Conservation (phyloP, 1,140 invertebrate genomes). For the Hycleus phaleratus region DNA sequence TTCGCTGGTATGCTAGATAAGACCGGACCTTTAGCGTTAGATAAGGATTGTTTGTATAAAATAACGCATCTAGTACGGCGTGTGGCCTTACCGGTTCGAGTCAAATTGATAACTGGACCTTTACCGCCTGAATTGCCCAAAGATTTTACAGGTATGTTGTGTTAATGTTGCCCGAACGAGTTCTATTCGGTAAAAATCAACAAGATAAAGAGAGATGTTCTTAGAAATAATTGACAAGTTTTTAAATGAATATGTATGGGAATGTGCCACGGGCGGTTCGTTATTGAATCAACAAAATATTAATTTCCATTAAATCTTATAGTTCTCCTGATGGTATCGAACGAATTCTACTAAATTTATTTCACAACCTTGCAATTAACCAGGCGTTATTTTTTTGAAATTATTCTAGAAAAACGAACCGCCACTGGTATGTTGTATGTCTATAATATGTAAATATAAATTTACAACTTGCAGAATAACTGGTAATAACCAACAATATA, state of each 20-base stretch:
- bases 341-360: too few species aligned
- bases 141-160: conserved; percentile 45
- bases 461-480: too few species aligned
- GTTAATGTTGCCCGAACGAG: not conserved
- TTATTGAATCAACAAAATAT: not conserved
- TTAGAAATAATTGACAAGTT: conserved; percentile 9
- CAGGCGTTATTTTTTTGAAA: not conserved
- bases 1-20: conserved; percentile 39
- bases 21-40: conserved; percentile 32
- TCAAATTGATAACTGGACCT: conserved; percentile 47
- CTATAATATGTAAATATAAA: too few species aligned
- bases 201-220: not conserved
- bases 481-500: too few species aligned
- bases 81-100: conserved; percentile 42
- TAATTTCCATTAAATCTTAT: too few species aligned
- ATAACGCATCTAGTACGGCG: conserved; percentile 34
- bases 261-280: not conserved
- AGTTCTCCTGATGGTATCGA: too few species aligned
- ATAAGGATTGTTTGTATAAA: conserved; percentile 37
- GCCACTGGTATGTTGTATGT: too few species aligned
- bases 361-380: too few species aligned
- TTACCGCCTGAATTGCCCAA: conserved; percentile 48
- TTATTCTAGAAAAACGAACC: too few species aligned
- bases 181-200: too few species aligned
- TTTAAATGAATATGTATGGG: conserved; percentile 1